These are phyloP conservation scores for Rhorus exstirpatorius DNA, from an alignment of 2,888 invertebrate species.

Conservation along the genomic window DNA sequence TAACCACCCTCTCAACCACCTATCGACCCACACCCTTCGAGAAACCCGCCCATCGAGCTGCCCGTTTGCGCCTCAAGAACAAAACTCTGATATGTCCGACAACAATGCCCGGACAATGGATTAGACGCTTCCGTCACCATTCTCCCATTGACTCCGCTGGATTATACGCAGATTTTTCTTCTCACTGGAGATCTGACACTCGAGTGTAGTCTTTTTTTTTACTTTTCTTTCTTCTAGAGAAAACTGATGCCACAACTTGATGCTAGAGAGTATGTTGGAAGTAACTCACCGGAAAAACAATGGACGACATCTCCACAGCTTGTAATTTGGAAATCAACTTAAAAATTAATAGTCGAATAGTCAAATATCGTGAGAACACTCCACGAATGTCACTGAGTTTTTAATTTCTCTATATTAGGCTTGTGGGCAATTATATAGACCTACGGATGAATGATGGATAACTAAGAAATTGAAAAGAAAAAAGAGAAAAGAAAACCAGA, in stretches of 20 bases:
- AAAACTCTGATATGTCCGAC: slow-evolving; percentile 85
- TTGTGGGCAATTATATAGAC: neutral
- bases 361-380: neutral
- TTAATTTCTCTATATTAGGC: neutral
- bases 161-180: neutral
- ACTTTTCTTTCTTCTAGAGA: neutral
- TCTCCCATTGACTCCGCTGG: neutral
- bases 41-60: slow-evolving; percentile 69
- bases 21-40: slow-evolving; percentile 72
- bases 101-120: slow-evolving; percentile 83
- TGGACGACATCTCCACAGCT: neutral
- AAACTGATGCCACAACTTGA: neutral
- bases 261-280: neutral
- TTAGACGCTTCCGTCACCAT: slow-evolving; percentile 84
- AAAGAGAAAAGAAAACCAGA: slow-evolving; percentile 54
- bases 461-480: slow-evolving; percentile 60
- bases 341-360: no score
- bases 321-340: neutral
- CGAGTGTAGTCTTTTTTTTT: slow-evolving; percentile 16
- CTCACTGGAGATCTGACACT: neutral
- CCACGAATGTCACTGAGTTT: neutral
- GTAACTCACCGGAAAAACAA: neutral
- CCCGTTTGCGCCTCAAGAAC: slow-evolving; percentile 83
- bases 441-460: slow-evolving; percentile 34
- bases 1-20: slow-evolving; percentile 83